These are phyloP conservation scores for Muraenolepis orangiensis DNA, from an alignment of 2,797 vertebrate species.

Conservation along the genomic window DNA sequence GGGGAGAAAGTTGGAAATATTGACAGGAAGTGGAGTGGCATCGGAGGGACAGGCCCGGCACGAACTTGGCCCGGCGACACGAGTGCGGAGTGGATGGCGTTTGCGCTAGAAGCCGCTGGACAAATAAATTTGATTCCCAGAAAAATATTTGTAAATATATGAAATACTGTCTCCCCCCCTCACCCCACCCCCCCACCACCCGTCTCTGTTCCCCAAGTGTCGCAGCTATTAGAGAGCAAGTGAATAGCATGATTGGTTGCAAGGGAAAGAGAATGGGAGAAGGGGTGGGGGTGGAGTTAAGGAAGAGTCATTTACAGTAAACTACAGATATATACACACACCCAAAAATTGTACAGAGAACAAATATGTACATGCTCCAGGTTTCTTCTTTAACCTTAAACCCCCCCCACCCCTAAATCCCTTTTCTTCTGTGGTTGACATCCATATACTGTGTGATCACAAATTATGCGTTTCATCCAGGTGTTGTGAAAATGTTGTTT, in stretches of 20 bases:
- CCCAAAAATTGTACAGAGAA: constrained; percentile 71
- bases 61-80: not conserved
- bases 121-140: constrained; percentile 4
- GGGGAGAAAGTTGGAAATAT: not conserved
- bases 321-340: constrained; percentile 74
- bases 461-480: not conserved
- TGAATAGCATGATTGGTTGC: constrained; percentile 9
- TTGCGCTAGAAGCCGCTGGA: not conserved
- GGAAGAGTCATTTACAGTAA: constrained; percentile 70
- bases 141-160: not conserved
- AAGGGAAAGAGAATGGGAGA: not conserved
- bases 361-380: constrained; percentile 73
- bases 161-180: not conserved
- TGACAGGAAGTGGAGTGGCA: no score
- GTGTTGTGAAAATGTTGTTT: not conserved
- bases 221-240: constrained; percentile 26
- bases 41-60: not conserved
- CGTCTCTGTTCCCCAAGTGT: constrained; percentile 1
- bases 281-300: constrained; percentile 22
- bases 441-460: not conserved
- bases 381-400: constrained; percentile 38
- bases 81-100: not conserved
- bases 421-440: constrained; percentile 16
- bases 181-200: no score
- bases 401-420: constrained; percentile 11